These are phyloP conservation scores for Xanthia icteritia DNA, from an alignment of 2,888 invertebrate species.

Conservation along the genomic window DNA sequence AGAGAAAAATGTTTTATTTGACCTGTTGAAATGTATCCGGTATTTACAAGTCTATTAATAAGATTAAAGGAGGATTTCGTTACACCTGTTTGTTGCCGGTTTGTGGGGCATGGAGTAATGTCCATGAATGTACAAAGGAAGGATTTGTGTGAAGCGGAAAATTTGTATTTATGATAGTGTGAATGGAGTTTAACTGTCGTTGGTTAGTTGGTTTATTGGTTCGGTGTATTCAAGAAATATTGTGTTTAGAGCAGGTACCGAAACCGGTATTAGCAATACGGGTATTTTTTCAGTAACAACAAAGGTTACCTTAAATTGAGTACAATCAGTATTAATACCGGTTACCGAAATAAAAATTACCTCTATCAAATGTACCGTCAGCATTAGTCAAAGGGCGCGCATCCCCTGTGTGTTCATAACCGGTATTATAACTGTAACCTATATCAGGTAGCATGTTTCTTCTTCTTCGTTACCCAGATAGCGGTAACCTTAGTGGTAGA, in stretches of 20 bases:
- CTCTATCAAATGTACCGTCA: no score
- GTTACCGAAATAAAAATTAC: no score
- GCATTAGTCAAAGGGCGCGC: no score
- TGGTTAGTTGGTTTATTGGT: constrained; percentile 41
- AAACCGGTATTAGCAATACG: no score
- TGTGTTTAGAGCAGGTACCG: neutral
- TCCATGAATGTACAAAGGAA: constrained; percentile 40
- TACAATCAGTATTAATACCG: no score
- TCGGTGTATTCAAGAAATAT: constrained; percentile 12
- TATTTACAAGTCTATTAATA: constrained; percentile 86
- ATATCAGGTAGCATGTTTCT: no score
- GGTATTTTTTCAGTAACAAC: no score
- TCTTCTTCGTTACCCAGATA: no score
- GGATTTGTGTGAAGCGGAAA: constrained; percentile 56
- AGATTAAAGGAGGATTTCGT: constrained; percentile 78
- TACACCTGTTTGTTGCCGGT: constrained; percentile 64
- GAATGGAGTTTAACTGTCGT: constrained; percentile 50
- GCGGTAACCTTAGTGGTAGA: no score
- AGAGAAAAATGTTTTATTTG: constrained; percentile 83
- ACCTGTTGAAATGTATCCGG: constrained; percentile 81
- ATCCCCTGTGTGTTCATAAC: no score
- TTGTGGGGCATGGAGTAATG: constrained; percentile 50
- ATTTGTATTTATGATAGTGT: constrained; percentile 62
- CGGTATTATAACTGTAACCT: no score
- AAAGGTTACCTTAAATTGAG: no score